phyloP scores from a whole-genome alignment of 1,140 invertebrate genomes.

The Piezodorus guildinii region DNA sequence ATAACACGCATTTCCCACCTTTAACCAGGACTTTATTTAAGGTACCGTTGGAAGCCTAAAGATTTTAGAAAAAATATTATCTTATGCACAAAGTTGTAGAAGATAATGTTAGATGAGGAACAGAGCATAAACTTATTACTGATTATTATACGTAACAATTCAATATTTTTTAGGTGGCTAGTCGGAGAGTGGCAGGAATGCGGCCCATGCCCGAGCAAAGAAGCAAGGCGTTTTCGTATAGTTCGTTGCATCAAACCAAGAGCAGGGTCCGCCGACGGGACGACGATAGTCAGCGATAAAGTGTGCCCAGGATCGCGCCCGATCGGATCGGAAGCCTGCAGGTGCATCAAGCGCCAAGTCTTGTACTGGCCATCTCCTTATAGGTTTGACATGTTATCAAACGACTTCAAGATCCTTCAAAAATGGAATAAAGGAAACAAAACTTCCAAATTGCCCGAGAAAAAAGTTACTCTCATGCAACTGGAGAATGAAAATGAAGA shows the following conservation, averaged over 20 bases:
- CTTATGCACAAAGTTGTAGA: too few species aligned
- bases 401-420: background rate
- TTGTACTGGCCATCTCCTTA: background rate
- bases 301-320: background rate
- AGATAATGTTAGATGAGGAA: too few species aligned
- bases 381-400: background rate
- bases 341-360: background rate
- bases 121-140: too few species aligned
- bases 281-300: background rate
- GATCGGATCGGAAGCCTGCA: background rate
- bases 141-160: too few species aligned
- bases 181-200: slow-evolving; percentile 34
- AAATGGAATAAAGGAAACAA: background rate
- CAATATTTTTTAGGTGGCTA: slow-evolving; percentile 31
- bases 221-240: slow-evolving; percentile 11
- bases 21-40: too few species aligned
- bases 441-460: background rate
- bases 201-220: slow-evolving; percentile 8
- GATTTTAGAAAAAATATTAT: too few species aligned
- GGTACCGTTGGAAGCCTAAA: too few species aligned
- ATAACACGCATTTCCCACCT: too few species aligned
- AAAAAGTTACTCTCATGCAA: slow-evolving; percentile 13
- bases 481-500: slow-evolving; percentile 12
- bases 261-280: background rate
- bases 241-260: background rate